A percentile compares a stretch with the other conserved stretches of the same genome.
These are phyloP conservation scores for Aspiorhynchus laticeps DNA, from an alignment of 2,113 vertebrate species.

Conservation along the genomic window DNA sequence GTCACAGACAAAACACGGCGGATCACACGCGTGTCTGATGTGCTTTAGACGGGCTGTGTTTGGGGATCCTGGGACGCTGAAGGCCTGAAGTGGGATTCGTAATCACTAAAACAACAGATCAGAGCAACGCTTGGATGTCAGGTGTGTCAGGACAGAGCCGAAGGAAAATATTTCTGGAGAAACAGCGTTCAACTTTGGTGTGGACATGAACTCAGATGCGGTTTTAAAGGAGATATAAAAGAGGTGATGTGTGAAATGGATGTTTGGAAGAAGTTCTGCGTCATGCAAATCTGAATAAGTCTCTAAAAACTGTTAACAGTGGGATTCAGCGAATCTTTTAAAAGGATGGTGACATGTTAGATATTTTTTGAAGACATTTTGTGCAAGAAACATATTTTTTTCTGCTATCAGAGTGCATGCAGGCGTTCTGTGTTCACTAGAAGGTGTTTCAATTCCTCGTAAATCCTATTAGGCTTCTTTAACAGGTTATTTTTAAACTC, in stretches of 20 bases:
- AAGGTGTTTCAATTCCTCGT: conserved; percentile 35
- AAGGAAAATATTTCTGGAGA: background rate
- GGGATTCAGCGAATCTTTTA: background rate
- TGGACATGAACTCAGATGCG: background rate
- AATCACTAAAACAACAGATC: conserved; percentile 1
- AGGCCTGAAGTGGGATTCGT: background rate
- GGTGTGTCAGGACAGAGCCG: background rate
- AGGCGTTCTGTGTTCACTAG: background rate
- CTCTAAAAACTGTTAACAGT: background rate
- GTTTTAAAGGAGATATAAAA: background rate
- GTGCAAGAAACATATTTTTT: background rate
- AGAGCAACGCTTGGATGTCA: background rate
- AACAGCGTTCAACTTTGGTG: background rate
- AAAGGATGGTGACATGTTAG: background rate
- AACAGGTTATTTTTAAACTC: conserved; percentile 46
- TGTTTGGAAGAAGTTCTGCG: background rate
- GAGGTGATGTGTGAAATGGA: background rate
- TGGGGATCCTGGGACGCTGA: background rate
- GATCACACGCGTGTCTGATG: conserved; percentile 50
- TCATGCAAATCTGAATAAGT: background rate
- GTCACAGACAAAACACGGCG: conserved; percentile 61
- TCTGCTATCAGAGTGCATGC: background rate
- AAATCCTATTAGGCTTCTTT: conserved; percentile 40
- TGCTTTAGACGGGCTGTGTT: background rate
- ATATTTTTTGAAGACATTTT: conserved; percentile 4